These are phyloP conservation scores for Falco cherrug DNA, from an alignment of 2,797 vertebrate genomes.

Conservation along the genomic window DNA sequence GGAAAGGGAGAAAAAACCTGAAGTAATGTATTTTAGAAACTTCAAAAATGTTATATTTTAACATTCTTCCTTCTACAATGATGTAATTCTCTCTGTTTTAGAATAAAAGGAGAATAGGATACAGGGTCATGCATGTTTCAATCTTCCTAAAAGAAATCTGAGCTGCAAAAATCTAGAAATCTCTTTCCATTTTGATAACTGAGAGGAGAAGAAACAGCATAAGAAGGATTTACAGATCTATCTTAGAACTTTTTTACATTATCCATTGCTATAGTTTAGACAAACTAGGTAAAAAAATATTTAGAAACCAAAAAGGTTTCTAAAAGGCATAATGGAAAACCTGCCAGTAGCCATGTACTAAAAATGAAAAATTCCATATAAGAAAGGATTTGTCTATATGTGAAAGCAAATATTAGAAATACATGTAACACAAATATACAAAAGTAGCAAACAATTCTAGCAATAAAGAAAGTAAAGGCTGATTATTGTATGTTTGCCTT, in stretches of 20 bases:
- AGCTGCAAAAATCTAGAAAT: background rate
- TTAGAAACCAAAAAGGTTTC: background rate
- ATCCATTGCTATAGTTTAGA: background rate
- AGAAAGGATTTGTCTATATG: background rate
- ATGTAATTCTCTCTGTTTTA: background rate
- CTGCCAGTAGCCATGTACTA: background rate
- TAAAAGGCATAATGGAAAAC: background rate
- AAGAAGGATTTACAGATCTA: background rate
- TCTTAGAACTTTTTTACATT: background rate
- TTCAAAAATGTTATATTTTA: background rate
- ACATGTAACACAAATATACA: rapidly evolving
- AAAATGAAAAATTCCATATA: background rate
- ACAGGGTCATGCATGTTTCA: background rate
- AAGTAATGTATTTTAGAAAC: background rate
- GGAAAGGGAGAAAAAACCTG: background rate
- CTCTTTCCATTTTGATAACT: background rate
- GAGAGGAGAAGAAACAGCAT: background rate
- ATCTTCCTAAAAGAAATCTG: background rate
- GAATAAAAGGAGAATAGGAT: background rate
- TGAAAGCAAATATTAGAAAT: background rate
- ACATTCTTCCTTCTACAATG: rapidly evolving
- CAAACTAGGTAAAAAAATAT: background rate
- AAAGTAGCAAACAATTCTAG: background rate
- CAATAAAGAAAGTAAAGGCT: background rate
- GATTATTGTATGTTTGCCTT: background rate